Evolutionary conservation across 2,113 vertebrate species (phyloP).

Genomic region (Centrocercus urophasianus): DNA sequence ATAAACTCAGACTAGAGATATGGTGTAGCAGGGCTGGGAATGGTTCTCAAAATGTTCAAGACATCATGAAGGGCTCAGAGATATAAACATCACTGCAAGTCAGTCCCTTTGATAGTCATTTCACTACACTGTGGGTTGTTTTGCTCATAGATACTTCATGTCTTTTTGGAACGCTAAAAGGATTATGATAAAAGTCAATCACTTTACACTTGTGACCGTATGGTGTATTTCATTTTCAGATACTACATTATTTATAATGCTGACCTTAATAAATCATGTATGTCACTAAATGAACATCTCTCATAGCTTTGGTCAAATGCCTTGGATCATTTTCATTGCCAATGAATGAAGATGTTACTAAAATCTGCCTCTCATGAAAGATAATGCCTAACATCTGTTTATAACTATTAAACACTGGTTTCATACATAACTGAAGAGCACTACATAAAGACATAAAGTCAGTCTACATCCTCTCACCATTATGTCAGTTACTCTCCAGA

Average conservation of each 20-base stretch:
- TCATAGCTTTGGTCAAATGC: background rate
- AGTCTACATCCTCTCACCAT: background rate
- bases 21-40: background rate
- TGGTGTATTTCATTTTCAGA: background rate
- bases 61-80: background rate
- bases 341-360: background rate
- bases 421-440: background rate
- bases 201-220: background rate
- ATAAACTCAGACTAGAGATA: background rate
- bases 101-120: background rate
- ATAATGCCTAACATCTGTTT: background rate
- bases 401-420: background rate
- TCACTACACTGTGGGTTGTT: background rate
- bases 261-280: background rate
- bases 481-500: background rate
- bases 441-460: background rate
- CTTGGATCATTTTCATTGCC: fast-evolving
- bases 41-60: background rate
- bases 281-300: background rate
- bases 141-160: background rate
- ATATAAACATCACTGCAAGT: background rate
- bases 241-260: background rate
- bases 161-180: background rate
- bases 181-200: background rate
- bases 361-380: background rate